Conservation (phyloP, 2,797 vertebrate species). For the Catamblyrhynchus diadema region DNA sequence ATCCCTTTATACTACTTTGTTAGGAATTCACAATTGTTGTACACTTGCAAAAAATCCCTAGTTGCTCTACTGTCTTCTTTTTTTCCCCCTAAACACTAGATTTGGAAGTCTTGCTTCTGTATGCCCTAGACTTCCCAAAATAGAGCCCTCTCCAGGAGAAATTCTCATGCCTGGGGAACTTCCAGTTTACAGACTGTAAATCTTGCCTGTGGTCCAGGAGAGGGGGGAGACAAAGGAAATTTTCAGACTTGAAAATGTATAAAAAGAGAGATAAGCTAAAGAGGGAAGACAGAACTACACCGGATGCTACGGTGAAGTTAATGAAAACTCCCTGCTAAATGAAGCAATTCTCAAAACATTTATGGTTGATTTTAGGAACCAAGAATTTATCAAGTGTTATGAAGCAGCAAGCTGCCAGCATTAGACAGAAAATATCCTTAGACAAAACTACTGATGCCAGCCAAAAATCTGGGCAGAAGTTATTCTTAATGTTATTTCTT, state of each 20-base stretch:
- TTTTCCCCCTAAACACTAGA: background rate
- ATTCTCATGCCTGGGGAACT: background rate
- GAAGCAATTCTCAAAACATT: conserved; percentile 65
- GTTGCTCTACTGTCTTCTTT: background rate
- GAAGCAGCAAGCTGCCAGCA: conserved; percentile 54
- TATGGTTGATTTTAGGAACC: conserved; percentile 65
- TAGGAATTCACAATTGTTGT: background rate
- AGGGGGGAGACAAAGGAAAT: background rate
- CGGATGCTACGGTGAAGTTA: conserved; percentile 3
- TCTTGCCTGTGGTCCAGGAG: background rate
- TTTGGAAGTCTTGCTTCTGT: background rate
- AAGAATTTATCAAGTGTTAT: conserved; percentile 68
- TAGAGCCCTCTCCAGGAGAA: background rate
- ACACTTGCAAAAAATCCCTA: background rate
- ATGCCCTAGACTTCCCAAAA: background rate
- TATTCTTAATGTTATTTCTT: background rate
- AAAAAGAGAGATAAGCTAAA: conserved; percentile 47
- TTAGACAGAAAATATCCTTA: conserved; percentile 54
- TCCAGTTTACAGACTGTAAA: background rate
- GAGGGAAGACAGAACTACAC: background rate
- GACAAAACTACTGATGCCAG: conserved; percentile 19
- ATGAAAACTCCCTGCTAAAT: conserved; percentile 59
- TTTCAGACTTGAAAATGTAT: conserved; percentile 15
- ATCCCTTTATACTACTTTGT: background rate
- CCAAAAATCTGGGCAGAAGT: conserved; percentile 64